A percentile compares a stretch with the other conserved stretches of the same genome.
Evolutionary conservation across 2,797 vertebrate species (phyloP).

Genomic region (Leptoclinus maculatus): DNA sequence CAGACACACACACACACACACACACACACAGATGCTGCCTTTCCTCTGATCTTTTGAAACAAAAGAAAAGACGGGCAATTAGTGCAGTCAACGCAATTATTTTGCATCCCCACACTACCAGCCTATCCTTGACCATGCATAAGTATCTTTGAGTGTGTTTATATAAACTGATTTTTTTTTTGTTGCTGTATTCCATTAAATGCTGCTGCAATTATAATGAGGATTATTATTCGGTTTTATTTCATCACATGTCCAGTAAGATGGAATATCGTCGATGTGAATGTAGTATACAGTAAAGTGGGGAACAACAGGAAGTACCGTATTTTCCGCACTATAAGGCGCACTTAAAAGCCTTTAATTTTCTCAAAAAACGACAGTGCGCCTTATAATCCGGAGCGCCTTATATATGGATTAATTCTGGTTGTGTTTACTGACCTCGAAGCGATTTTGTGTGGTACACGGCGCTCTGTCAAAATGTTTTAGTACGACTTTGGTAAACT

Average conservation of each 20-base stretch:
- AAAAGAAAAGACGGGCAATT: slow-evolving; percentile 42
- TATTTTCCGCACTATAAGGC: too few species aligned
- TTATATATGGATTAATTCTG: too few species aligned
- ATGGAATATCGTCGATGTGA: background rate
- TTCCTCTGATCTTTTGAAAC: slow-evolving; percentile 61
- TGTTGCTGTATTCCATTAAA: background rate
- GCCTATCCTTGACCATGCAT: slow-evolving; percentile 25
- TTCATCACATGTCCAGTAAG: background rate
- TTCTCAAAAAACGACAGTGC: too few species aligned
- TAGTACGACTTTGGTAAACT: too few species aligned
- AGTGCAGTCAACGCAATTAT: slow-evolving; percentile 39
- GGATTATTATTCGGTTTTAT: background rate
- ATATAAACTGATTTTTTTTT: background rate
- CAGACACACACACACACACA: background rate
- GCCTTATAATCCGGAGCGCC: too few species aligned
- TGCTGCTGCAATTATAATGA: background rate
- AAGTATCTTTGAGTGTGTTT: slow-evolving; percentile 1
- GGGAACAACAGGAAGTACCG: background rate
- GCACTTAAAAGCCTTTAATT: too few species aligned
- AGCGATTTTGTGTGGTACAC: too few species aligned
- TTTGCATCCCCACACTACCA: slow-evolving; percentile 26
- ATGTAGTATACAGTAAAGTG: background rate
- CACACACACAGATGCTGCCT: slow-evolving; percentile 17
- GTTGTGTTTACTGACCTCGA: too few species aligned
- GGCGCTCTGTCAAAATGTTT: too few species aligned